These are phyloP conservation scores for Meteorus colon DNA, from an alignment of 2,888 invertebrate species.

Conservation along the genomic window DNA sequence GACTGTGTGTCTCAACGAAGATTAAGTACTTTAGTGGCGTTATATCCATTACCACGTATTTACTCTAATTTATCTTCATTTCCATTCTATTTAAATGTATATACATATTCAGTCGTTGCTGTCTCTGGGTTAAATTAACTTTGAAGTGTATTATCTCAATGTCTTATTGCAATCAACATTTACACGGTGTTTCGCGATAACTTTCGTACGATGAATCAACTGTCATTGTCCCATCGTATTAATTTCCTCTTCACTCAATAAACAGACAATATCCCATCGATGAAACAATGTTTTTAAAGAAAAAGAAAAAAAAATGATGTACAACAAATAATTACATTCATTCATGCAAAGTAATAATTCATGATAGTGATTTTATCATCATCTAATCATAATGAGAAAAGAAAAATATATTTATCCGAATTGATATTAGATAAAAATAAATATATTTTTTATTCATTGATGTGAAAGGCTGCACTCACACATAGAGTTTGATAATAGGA, in stretches of 20 bases:
- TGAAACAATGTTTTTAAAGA: too few species aligned
- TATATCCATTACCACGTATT: conserved; percentile 68
- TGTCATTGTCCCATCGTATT: neutral
- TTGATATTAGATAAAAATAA: neutral
- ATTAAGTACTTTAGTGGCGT: conserved; percentile 67
- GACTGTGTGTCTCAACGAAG: conserved; percentile 60
- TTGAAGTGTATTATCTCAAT: conserved; percentile 27
- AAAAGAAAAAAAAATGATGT: too few species aligned
- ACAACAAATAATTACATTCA: too few species aligned
- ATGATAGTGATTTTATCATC: too few species aligned
- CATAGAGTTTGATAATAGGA: neutral
- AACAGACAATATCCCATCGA: too few species aligned
- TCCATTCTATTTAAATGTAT: conserved; percentile 46
- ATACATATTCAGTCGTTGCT: too few species aligned
- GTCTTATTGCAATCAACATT: conserved; percentile 11
- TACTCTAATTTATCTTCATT: conserved; percentile 69
- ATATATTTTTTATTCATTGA: neutral
- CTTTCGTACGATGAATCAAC: neutral
- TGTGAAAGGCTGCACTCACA: neutral
- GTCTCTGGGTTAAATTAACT: conserved; percentile 17
- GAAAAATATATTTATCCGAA: neutral
- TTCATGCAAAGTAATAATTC: too few species aligned
- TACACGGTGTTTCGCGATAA: neutral
- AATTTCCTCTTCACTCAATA: neutral
- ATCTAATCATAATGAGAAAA: neutral